Evolutionary conservation across 2,113 vertebrate genomes (phyloP).

Genomic region (Corythoichthys haematopterus): DNA sequence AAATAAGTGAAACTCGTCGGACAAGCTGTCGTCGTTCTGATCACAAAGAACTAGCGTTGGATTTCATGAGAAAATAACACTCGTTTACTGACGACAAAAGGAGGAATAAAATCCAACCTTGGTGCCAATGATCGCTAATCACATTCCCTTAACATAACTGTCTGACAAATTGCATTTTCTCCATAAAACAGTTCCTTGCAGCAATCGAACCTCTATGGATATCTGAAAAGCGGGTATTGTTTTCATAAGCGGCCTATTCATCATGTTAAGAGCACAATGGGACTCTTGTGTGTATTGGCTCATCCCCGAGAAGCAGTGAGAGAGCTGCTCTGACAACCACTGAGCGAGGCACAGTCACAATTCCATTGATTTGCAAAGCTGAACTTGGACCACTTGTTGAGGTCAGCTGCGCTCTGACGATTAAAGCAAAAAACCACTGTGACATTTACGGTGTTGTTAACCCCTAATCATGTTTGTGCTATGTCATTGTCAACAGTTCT

Average conservation of each 20-base stretch:
- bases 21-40: neutral
- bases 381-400: neutral
- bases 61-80: conserved; percentile 1
- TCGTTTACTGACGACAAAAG: neutral
- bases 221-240: conserved; percentile 36
- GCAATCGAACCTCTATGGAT: conserved; percentile 18
- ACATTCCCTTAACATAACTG: conserved; percentile 31
- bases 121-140: conserved; percentile 12
- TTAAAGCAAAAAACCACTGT: neutral
- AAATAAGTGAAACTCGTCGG: neutral
- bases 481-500: neutral
- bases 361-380: conserved; percentile 1
- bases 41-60: neutral
- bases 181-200: conserved; percentile 24
- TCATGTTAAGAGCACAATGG: conserved; percentile 45
- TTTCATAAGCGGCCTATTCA: conserved; percentile 13
- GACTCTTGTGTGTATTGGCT: conserved; percentile 33
- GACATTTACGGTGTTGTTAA: neutral
- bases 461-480: neutral
- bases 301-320: conserved; percentile 26
- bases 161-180: conserved; percentile 32
- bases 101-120: neutral
- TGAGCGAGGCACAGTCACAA: conserved; percentile 17
- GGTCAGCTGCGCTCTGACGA: neutral
- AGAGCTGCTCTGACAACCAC: conserved; percentile 27